Percentiles rank a stretch among this genome's conserved stretches.
Evolutionary conservation across 1,140 invertebrate species (phyloP).

Genomic region (Lethocerus indicus): DNA sequence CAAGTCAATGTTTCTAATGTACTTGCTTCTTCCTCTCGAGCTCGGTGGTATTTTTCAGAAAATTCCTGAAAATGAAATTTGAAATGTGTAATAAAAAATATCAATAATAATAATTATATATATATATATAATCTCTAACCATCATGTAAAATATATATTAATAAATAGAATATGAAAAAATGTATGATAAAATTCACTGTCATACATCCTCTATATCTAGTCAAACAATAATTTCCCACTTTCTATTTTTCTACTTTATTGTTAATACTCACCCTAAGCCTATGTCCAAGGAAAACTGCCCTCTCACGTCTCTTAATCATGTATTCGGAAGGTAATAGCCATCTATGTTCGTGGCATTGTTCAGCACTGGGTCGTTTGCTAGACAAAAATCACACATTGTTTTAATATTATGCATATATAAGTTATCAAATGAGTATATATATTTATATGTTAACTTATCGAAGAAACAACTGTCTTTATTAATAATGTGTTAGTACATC

Average conservation of each 20-base stretch:
- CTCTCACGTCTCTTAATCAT: slow-evolving; percentile 85
- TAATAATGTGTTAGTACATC: slow-evolving; percentile 7
- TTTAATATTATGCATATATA: slow-evolving; percentile 10
- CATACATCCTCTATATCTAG: too few species aligned
- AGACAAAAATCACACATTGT: slow-evolving; percentile 23
- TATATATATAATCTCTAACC: slow-evolving; percentile 1
- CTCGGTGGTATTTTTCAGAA: slow-evolving; percentile 53
- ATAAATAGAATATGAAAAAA: slow-evolving; percentile 2
- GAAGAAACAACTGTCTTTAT: too few species aligned
- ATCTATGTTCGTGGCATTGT: slow-evolving; percentile 89
- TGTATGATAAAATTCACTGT: not conserved
- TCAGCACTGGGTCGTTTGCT: slow-evolving; percentile 86
- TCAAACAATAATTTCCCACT: too few species aligned
- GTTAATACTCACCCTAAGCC: slow-evolving; percentile 41
- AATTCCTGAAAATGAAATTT: slow-evolving; percentile 39
- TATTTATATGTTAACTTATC: too few species aligned
- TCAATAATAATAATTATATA: slow-evolving; percentile 4
- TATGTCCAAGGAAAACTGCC: slow-evolving; percentile 65
- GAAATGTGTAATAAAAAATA: too few species aligned
- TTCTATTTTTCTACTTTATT: slow-evolving; percentile 1
- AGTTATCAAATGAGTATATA: too few species aligned
- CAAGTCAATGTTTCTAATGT: slow-evolving; percentile 33
- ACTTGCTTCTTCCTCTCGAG: slow-evolving; percentile 37
- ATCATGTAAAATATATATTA: slow-evolving; percentile 6
- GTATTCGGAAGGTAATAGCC: slow-evolving; percentile 78